Percentiles rank a stretch among this genome's conserved stretches.
Evolutionary conservation across 2,888 invertebrate genomes (phyloP).

Genomic region (Listrodromus nycthemerus): DNA sequence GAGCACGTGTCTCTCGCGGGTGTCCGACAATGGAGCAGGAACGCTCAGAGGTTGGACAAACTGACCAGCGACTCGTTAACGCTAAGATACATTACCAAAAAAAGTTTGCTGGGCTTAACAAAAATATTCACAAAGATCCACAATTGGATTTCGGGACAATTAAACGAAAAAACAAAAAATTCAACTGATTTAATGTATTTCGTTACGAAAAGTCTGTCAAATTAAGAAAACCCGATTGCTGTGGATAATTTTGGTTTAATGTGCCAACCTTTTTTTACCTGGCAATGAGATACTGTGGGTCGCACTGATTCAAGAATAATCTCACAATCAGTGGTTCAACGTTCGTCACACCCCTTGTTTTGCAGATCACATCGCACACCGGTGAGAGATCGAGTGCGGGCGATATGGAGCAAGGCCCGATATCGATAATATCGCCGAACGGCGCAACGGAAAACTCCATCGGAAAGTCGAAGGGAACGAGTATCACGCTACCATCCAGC

Average conservation of each 20-base stretch:
- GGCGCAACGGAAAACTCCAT: slow-evolving; percentile 71
- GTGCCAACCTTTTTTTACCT: not conserved
- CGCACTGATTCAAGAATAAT: not conserved
- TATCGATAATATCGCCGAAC: slow-evolving; percentile 76
- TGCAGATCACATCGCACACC: slow-evolving; percentile 47
- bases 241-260: not conserved
- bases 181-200: not conserved
- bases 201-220: not conserved
- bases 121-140: not conserved
- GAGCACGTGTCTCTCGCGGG: slow-evolving; percentile 27
- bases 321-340: not conserved
- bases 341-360: not conserved
- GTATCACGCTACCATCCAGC: slow-evolving; percentile 71
- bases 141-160: not conserved
- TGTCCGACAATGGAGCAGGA: slow-evolving; percentile 27
- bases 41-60: slow-evolving; percentile 23
- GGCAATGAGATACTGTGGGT: not conserved
- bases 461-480: slow-evolving; percentile 72
- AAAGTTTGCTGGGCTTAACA: not conserved
- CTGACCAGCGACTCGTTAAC: not conserved
- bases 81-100: not conserved
- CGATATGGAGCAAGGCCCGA: slow-evolving; percentile 77
- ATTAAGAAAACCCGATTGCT: not conserved
- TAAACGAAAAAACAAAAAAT: not conserved
- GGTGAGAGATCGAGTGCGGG: slow-evolving; percentile 28